These are phyloP conservation scores for Brachyhypopomus gauderio DNA, from an alignment of 2,113 vertebrate species.

Conservation along the genomic window DNA sequence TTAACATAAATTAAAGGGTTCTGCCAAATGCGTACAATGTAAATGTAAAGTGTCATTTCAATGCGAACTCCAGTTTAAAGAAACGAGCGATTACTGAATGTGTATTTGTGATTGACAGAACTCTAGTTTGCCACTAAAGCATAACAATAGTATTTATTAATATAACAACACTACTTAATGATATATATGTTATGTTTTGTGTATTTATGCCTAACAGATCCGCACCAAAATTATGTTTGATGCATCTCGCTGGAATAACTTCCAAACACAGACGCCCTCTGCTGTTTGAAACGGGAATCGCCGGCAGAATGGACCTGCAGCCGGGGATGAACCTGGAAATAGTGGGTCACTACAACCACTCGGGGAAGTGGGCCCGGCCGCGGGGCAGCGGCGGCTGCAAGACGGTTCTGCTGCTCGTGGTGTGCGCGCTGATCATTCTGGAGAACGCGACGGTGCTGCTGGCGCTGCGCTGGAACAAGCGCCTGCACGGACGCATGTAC, in stretches of 20 bases:
- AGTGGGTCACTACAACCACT: conserved; percentile 75
- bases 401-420: conserved; percentile 68
- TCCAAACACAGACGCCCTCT: conserved; percentile 68
- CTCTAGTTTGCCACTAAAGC: neutral
- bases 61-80: neutral
- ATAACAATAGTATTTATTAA: neutral
- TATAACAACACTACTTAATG: no score
- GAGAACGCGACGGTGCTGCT: conserved; percentile 77
- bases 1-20: no score
- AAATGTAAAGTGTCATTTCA: neutral
- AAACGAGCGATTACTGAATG: neutral
- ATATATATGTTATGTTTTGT: neutral
- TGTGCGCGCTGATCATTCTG: conserved; percentile 75
- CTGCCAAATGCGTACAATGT: neutral
- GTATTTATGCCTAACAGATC: conserved; percentile 13
- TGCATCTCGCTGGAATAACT: neutral
- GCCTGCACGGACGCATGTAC: conserved; percentile 80
- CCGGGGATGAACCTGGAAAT: conserved; percentile 72
- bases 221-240: conserved; percentile 27
- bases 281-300: conserved; percentile 60
- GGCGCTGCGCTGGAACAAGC: conserved; percentile 75
- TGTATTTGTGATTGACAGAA: neutral
- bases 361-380: conserved; percentile 73
- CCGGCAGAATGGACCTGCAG: conserved; percentile 60
- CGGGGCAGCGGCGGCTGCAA: conserved; percentile 62